Evolutionary conservation across 2,888 invertebrate species (phyloP).

Genomic region (Podabrus alpinus): DNA sequence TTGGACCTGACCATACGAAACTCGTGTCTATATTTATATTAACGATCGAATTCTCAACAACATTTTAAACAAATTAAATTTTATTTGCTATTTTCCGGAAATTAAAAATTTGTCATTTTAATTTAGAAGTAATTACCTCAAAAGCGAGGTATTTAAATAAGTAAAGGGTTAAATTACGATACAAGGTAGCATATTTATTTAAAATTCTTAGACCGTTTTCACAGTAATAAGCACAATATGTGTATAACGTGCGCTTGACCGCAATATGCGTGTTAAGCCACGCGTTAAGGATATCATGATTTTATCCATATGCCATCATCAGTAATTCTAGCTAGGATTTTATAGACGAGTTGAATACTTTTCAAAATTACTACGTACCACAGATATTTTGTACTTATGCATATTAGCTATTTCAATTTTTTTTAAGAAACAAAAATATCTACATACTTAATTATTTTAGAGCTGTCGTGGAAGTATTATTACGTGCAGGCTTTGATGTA

Average conservation of each 20-base stretch:
- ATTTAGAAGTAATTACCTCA: not conserved
- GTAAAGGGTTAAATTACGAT: not conserved
- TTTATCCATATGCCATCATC: constrained; percentile 42
- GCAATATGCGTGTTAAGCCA: constrained; percentile 43
- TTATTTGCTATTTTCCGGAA: not conserved
- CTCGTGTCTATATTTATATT: too few relatives aligned
- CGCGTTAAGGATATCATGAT: constrained; percentile 40
- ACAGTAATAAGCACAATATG: constrained; percentile 8
- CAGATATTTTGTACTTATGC: constrained; percentile 10
- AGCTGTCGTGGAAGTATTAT: constrained; percentile 75
- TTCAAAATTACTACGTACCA: constrained; percentile 16
- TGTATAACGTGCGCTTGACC: constrained; percentile 16
- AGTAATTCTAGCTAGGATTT: constrained; percentile 32
- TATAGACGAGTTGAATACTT: constrained; percentile 30
- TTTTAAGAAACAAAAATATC: not conserved
- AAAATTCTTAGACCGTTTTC: not conserved
- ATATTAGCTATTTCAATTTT: too few relatives aligned
- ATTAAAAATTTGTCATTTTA: not conserved
- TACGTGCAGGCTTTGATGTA: constrained; percentile 85
- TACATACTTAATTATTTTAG: not conserved
- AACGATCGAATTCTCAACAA: too few relatives aligned
- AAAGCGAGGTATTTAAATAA: not conserved
- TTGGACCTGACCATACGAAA: too few relatives aligned
- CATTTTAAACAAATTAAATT: too few relatives aligned
- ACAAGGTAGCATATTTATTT: not conserved